These are phyloP conservation scores for Perithous albicinctus DNA, from an alignment of 2,888 invertebrate genomes.

Conservation along the genomic window DNA sequence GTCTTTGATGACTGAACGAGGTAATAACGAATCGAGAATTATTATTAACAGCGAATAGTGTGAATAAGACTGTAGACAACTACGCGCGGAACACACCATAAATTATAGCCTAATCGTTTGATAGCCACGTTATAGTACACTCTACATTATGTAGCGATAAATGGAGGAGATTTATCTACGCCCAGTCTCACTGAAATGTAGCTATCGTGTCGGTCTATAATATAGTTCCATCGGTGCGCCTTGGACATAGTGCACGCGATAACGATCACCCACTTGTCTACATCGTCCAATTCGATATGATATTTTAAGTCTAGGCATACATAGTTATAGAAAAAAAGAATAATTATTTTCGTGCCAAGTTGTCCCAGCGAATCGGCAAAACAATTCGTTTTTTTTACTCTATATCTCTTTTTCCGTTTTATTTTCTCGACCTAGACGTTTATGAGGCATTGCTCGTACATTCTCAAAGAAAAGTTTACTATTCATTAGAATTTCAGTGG, in stretches of 20 bases:
- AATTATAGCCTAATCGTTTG: constrained; percentile 5
- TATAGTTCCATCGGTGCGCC: background rate
- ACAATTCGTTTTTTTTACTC: too few species aligned
- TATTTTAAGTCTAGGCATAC: background rate
- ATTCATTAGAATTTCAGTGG: too few species aligned
- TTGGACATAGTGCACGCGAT: constrained; percentile 27
- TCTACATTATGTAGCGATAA: background rate
- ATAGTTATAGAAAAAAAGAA: background rate
- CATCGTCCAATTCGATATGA: background rate
- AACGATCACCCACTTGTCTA: constrained; percentile 3
- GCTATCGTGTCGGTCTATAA: constrained; percentile 15
- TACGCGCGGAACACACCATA: background rate
- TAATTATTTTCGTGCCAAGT: background rate
- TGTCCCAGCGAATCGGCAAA: too few species aligned
- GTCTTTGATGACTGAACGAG: constrained; percentile 41
- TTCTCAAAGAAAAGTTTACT: too few species aligned
- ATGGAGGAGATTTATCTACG: background rate
- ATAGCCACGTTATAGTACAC: constrained; percentile 7
- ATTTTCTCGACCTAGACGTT: too few species aligned
- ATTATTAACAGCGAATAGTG: constrained; percentile 27
- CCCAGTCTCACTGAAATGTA: background rate
- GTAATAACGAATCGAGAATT: constrained; percentile 43
- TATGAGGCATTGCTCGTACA: too few species aligned
- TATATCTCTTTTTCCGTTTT: too few species aligned
- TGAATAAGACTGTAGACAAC: constrained; percentile 8